Percentiles rank a stretch among this genome's conserved stretches.
Evolutionary conservation across 2,113 vertebrate genomes (phyloP).

Genomic region (Syngnathus scovelli): DNA sequence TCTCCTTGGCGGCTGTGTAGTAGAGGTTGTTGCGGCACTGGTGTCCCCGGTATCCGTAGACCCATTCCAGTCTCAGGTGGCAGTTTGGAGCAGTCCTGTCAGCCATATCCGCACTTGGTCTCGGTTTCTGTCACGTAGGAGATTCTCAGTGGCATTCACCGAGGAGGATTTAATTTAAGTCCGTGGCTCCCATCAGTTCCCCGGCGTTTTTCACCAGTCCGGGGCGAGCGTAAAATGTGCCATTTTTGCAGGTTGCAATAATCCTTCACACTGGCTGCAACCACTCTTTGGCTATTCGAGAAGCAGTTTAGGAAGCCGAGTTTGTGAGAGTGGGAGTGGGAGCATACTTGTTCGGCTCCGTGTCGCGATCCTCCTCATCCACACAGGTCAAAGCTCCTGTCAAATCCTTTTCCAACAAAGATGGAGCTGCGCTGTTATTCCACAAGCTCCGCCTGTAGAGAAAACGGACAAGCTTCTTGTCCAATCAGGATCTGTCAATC

Average conservation of each 20-base stretch:
- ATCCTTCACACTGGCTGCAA: conserved; percentile 8
- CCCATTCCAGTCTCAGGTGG: conserved; percentile 97
- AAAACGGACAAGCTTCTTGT: conserved; percentile 30
- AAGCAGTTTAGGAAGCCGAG: conserved; percentile 22
- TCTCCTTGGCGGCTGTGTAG: conserved; percentile 95
- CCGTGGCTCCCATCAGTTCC: conserved; percentile 56
- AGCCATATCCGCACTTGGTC: conserved; percentile 81
- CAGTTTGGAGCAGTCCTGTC: conserved; percentile 93
- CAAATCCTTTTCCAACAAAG: conserved; percentile 69
- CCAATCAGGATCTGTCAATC: conserved; percentile 51
- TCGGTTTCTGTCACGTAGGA: conserved; percentile 49
- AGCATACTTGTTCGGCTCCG: conserved; percentile 32
- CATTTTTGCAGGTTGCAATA: conserved; percentile 45
- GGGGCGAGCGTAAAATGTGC: conserved; percentile 34
- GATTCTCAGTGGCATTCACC: conserved; percentile 59
- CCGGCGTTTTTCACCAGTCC: conserved; percentile 40
- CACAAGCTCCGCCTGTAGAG: conserved; percentile 52
- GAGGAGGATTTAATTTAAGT: conserved; percentile 59
- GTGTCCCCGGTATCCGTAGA: conserved; percentile 96
- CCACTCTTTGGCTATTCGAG: conserved; percentile 15
- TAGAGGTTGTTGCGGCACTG: conserved; percentile 99
- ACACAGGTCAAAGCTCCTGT: conserved; percentile 69
- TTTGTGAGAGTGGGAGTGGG: conserved; percentile 43
- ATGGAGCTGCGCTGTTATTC: conserved; percentile 66
- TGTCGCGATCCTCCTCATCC: conserved; percentile 44